These are phyloP conservation scores for Enteromius anoplus DNA, from an alignment of 2,797 vertebrate species.

Conservation along the genomic window DNA sequence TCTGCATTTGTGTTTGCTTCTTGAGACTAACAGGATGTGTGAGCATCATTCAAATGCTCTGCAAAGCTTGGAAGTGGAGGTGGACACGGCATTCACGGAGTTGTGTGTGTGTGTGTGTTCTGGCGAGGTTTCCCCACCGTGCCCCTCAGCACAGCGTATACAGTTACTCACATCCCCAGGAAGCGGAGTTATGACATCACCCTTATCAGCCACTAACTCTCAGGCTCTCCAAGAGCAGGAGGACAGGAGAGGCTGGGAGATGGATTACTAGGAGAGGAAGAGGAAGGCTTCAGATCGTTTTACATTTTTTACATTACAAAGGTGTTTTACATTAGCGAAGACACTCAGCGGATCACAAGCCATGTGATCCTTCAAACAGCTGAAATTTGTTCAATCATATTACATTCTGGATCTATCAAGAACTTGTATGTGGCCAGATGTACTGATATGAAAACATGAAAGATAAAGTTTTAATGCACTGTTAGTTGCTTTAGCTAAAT, in stretches of 20 bases:
- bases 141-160: constrained; percentile 50
- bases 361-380: not conserved
- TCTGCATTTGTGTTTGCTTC: not conserved
- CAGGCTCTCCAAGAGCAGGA: constrained; percentile 33
- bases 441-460: too few species aligned
- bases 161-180: constrained; percentile 77
- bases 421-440: too few species aligned
- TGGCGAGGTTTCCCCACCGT: constrained; percentile 50
- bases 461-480: too few species aligned
- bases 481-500: too few species aligned
- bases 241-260: constrained; percentile 36
- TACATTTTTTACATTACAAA: constrained; percentile 45
- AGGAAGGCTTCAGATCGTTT: constrained; percentile 33
- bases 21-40: not conserved
- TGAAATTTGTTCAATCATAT: not conserved
- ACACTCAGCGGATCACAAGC: not conserved
- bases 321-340: constrained; percentile 36
- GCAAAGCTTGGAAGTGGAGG: not conserved
- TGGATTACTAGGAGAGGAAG: constrained; percentile 24
- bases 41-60: not conserved
- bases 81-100: constrained; percentile 1
- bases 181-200: constrained; percentile 80
- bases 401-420: too few species aligned
- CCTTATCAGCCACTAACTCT: constrained; percentile 74
- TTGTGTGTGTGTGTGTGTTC: constrained; percentile 43